Evolutionary conservation across 2,888 invertebrate species (phyloP), one percentile per base, ranked within the genome.

Genomic region (Melieria omissa): DNA sequence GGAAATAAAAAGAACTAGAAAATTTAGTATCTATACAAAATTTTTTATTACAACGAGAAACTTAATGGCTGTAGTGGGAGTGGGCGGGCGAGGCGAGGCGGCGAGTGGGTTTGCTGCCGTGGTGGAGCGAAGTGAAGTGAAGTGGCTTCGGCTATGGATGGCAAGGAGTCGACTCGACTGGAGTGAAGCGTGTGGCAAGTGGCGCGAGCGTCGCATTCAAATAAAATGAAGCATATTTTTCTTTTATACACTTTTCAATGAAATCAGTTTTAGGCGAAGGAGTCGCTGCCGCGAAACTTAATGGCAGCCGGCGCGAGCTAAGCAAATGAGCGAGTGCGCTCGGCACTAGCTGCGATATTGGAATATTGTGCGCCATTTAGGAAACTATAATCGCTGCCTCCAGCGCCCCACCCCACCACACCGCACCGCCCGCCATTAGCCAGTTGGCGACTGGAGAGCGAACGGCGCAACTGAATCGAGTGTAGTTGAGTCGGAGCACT

Each of bases 21-120:
- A 80, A 80, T 80, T 80, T 80, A 80, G 79, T 80, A 80, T 80
- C 80, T 80, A 77, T 67, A 78, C 77, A 83, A 82, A 82, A 80
- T 81, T 84, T 83, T 84, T 83, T 85, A 83, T 85, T 83, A 85
- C 84, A 84, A 77, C 83, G 79, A 80, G 81, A 84, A 83, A 83
- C 84, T 83, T 83, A 83, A 83, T 85, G 84, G 85, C 80, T 84
- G 81, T 77, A 80, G 80, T 77, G 79, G 79, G 77, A 78, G 78
- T 77, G 64, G 64, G 55, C 44, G 41, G 60, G 57, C 5, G 70
- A 52, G 29, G 14, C 54, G 52, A 55, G 55, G 16, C 49, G 3
- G 52, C 44, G n/a, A 45, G 44, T 14, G 65, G 46, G 58, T 9
- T 58, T 8, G 57, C 47, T 61, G 68, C 52, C 7, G 61, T 61